Percentiles rank a stretch among this genome's conserved stretches.
phyloP scores from a whole-genome alignment of 92 coral and sea anemone genomes.

The Epizoanthus stellaris region DNA sequence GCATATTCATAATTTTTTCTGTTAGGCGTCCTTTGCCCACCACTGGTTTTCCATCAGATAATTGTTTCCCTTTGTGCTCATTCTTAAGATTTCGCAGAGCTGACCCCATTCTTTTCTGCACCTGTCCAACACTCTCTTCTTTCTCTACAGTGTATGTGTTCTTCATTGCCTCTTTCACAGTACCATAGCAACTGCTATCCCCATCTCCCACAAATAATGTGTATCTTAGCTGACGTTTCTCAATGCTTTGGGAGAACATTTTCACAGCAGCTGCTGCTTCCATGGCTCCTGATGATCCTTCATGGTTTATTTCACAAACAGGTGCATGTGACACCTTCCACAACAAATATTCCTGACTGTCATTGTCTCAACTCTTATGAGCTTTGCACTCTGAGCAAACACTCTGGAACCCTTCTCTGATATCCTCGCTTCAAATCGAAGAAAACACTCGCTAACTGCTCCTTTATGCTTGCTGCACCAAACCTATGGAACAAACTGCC shows the following conservation, averaged over 20 bases:
- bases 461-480: too few species aligned
- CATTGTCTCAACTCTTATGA: conserved; percentile 51
- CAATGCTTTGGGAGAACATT: conserved; percentile 62
- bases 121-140: conserved; percentile 69
- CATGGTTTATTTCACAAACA: conserved; percentile 57
- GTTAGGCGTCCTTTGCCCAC: conserved; percentile 58
- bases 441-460: too few species aligned
- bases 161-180: conserved; percentile 58
- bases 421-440: too few species aligned
- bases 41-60: conserved; percentile 54
- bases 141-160: conserved; percentile 43
- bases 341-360: conserved; percentile 36
- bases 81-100: conserved; percentile 54
- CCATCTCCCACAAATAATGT: conserved; percentile 67
- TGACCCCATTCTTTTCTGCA: conserved; percentile 59
- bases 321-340: conserved; percentile 63
- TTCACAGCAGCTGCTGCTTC: conserved; percentile 72
- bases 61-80: conserved; percentile 44
- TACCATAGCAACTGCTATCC: conserved; percentile 65
- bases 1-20: conserved; percentile 56
- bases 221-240: conserved; percentile 46
- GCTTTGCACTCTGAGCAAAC: conserved; percentile 64
- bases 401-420: too few species aligned
- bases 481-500: too few species aligned
- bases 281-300: conserved; percentile 65